Conservation (phyloP, 1,140 invertebrate species). For the Cyclargus thomasi region DNA sequence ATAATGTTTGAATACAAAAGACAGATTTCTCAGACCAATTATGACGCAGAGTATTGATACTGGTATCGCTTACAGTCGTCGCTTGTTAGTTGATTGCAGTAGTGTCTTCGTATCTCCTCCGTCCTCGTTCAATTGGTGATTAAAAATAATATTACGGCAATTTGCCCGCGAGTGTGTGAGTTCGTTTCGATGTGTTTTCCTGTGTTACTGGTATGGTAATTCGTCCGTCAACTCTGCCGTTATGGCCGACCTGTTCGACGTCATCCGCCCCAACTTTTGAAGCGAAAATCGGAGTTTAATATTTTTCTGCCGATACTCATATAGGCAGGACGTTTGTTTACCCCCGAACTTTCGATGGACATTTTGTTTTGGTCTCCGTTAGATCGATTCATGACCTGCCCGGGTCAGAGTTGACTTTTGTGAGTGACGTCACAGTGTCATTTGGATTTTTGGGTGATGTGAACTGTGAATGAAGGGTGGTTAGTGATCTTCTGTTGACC, state of each 20-base stretch:
- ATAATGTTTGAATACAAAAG: background rate
- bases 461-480: background rate
- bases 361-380: background rate
- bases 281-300: slow-evolving; percentile 6
- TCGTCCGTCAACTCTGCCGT: slow-evolving; percentile 17
- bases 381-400: background rate
- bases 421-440: background rate
- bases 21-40: background rate
- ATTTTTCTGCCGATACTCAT: slow-evolving; percentile 6
- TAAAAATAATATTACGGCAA: slow-evolving; percentile 14
- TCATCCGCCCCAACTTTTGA: slow-evolving; percentile 16
- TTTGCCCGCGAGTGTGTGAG: slow-evolving; percentile 12
- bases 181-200: slow-evolving; percentile 27
- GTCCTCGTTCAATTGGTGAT: slow-evolving; percentile 3
- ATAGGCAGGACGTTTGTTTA: slow-evolving; percentile 2
- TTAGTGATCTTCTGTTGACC: background rate
- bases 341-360: background rate
- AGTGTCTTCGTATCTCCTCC: background rate
- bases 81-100: background rate
- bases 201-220: slow-evolving; percentile 21
- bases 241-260: slow-evolving; percentile 10
- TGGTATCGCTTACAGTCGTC: background rate
- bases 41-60: slow-evolving; percentile 4
- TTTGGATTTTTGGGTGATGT: background rate
- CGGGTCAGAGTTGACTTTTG: background rate